Percentiles rank a stretch among this genome's conserved stretches.
Evolutionary conservation across 2,797 vertebrate species (phyloP).

Genomic region (Leptodactylus fallax): DNA sequence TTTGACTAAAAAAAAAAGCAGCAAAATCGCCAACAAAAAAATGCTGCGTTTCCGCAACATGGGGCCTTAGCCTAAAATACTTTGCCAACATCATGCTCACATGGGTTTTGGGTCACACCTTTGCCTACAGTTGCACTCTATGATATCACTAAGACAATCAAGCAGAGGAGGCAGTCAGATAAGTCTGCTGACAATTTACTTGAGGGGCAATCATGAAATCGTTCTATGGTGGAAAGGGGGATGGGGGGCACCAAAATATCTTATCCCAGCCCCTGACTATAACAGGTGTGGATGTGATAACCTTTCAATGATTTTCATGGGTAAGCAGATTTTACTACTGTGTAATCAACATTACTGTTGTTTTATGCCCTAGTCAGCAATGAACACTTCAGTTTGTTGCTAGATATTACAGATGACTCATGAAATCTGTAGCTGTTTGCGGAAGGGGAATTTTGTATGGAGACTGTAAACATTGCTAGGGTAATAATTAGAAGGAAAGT

Average conservation of each 20-base stretch:
- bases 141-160: no score
- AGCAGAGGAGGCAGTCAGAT: not conserved
- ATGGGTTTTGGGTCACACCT: no score
- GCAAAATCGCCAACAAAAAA: no score
- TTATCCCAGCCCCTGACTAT: not conserved
- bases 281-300: not conserved
- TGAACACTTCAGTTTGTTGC: not conserved
- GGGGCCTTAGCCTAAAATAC: no score
- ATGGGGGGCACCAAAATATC: no score
- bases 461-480: not conserved
- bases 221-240: no score
- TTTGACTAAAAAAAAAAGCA: no score
- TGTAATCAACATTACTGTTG: constrained; percentile 3
- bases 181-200: not conserved
- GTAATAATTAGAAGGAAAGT: constrained; percentile 15
- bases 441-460: not conserved
- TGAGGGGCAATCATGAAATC: no score
- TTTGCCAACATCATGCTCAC: no score
- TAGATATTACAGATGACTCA: not conserved
- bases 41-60: no score
- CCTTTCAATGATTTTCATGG: not conserved
- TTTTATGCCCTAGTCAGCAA: constrained; percentile 2
- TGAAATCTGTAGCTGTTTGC: not conserved
- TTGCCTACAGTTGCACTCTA: no score
- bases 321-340: not conserved